phyloP scores from a whole-genome alignment of 2,113 vertebrate genomes.

The Acanthisitta chloris region DNA sequence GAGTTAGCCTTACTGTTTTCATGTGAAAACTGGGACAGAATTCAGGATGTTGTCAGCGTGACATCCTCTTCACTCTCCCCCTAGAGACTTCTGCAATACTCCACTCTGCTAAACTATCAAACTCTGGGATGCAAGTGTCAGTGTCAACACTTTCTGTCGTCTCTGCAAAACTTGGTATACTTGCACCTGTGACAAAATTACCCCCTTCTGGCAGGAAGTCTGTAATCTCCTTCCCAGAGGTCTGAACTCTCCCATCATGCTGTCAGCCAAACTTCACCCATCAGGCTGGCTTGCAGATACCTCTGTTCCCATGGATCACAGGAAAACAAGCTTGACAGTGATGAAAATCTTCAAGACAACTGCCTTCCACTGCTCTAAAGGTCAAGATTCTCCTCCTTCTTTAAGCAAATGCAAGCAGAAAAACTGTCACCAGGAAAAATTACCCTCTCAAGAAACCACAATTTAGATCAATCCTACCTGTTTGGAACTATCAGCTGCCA shows the following conservation, averaged over 20 bases:
- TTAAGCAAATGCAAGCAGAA: constrained; percentile 39
- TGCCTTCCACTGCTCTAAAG: not conserved
- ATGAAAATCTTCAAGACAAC: not conserved
- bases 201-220: constrained; percentile 3
- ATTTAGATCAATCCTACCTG: constrained; percentile 26
- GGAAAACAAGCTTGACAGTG: not conserved
- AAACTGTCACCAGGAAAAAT: not conserved
- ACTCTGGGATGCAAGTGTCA: not conserved
- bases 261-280: not conserved
- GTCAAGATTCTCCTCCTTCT: constrained; percentile 6
- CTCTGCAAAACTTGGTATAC: not conserved
- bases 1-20: not conserved
- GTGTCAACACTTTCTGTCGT: not conserved
- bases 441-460: not conserved
- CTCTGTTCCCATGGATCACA: not conserved
- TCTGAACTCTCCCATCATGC: not conserved
- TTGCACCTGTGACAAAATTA: constrained; percentile 38
- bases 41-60: not conserved
- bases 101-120: not conserved
- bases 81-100: not conserved
- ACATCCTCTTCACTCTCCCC: not conserved
- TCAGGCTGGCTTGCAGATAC: not conserved
- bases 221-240: not conserved
- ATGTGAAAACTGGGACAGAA: not conserved
- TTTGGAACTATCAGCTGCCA: constrained; percentile 4